Conservation (phyloP, 92 coral and sea anemone species). For the Metridium senile region DNA sequence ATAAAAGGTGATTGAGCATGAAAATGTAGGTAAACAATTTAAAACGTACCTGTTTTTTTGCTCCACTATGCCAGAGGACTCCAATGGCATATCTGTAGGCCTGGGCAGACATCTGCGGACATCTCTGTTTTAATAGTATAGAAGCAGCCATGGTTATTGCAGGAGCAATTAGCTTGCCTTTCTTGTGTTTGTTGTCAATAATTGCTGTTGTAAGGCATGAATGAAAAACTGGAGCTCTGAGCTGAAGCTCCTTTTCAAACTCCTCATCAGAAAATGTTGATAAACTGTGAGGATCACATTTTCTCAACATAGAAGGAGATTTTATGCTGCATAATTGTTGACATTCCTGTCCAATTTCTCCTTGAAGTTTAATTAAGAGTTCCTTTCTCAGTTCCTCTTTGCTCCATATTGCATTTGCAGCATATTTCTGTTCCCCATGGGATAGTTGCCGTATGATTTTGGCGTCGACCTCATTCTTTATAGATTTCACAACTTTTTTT, state of each 20-base stretch:
- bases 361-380: conserved; percentile 19
- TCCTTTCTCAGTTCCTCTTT: conserved; percentile 32
- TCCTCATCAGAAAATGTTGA: conserved; percentile 34
- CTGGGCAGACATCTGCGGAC: conserved; percentile 56
- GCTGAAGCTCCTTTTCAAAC: conserved; percentile 34
- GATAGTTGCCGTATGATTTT: conserved; percentile 45
- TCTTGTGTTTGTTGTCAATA: neutral
- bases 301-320: conserved; percentile 46
- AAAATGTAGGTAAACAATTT: too few relatives aligned
- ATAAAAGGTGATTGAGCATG: too few relatives aligned
- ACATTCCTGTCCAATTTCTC: conserved; percentile 36
- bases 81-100: conserved; percentile 46
- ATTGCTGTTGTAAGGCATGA: conserved; percentile 8
- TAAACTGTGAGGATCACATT: conserved; percentile 34
- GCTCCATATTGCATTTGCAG: conserved; percentile 55
- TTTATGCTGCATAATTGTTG: conserved; percentile 17
- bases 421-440: conserved; percentile 45
- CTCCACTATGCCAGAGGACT: conserved; percentile 1
- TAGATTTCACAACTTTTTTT: conserved; percentile 7
- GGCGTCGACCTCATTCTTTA: conserved; percentile 18
- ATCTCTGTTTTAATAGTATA: conserved; percentile 44
- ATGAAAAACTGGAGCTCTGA: conserved; percentile 40
- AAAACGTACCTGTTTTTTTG: neutral
- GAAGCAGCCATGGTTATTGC: conserved; percentile 70
- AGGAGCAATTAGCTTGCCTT: conserved; percentile 1